Percentiles rank a stretch among this genome's conserved stretches.
Evolutionary conservation across 2,797 vertebrate species (phyloP).

Genomic region (Buceros bicornis): DNA sequence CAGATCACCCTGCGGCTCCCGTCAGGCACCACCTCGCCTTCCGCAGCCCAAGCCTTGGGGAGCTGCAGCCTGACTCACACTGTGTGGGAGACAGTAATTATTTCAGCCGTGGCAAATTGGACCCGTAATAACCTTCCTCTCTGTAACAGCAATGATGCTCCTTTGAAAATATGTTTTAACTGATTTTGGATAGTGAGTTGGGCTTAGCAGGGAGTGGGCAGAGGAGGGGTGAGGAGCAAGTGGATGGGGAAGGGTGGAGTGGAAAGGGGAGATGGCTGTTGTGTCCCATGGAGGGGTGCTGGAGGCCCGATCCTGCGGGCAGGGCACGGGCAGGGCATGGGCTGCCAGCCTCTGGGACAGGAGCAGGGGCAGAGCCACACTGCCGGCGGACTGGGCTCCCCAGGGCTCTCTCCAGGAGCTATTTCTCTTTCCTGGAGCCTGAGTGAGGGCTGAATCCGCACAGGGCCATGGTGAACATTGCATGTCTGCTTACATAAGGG

Average conservation of each 20-base stretch:
- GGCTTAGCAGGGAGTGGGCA: not conserved
- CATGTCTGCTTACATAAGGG: accelerated
- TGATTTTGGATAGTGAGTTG: not conserved
- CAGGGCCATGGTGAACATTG: not conserved
- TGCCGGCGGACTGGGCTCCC: accelerated
- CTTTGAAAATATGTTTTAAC: slow-evolving; percentile 13
- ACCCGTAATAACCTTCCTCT: slow-evolving; percentile 2
- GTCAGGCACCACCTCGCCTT: not conserved
- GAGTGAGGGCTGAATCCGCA: not conserved
- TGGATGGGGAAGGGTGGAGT: not conserved
- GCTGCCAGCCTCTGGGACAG: accelerated
- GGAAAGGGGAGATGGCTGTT: not conserved
- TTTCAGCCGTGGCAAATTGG: slow-evolving; percentile 15
- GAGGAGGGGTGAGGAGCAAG: not conserved
- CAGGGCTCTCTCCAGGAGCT: accelerated
- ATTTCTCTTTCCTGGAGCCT: not conserved
- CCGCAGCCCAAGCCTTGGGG: not conserved
- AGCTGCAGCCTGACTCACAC: slow-evolving; percentile 61
- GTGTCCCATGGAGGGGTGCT: accelerated
- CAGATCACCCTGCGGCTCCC: not conserved
- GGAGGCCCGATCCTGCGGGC: not conserved
- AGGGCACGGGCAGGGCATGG: not conserved
- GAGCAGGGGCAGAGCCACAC: not conserved
- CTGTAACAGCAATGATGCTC: not conserved
- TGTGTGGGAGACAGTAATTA: slow-evolving; percentile 48